Percentiles rank a stretch among this genome's conserved stretches.
Conservation (phyloP, 1,140 invertebrate genomes). For the Magallana ariakensis region DNA sequence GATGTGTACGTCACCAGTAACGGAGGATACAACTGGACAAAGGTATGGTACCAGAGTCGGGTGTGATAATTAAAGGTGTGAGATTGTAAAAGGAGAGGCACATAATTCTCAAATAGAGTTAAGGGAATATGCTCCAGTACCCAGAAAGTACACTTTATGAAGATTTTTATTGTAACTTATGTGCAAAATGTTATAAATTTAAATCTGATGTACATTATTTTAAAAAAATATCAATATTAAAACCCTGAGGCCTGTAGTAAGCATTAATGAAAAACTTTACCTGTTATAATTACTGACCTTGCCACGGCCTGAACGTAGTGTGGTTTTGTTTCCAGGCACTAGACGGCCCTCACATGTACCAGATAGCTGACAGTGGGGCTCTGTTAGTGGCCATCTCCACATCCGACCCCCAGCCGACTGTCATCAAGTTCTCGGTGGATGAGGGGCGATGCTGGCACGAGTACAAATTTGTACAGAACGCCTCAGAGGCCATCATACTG, state of each 20-base stretch:
- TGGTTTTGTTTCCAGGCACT: constrained; percentile 68
- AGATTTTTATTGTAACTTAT: no score
- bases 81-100: no score
- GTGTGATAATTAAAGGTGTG: neutral
- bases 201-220: no score
- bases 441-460: constrained; percentile 78
- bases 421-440: constrained; percentile 80
- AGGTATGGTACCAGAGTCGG: constrained; percentile 61
- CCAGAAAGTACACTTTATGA: no score
- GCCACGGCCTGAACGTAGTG: no score
- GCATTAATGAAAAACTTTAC: no score
- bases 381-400: constrained; percentile 79
- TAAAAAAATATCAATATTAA: no score
- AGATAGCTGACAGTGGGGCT: constrained; percentile 78
- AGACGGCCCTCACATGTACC: constrained; percentile 76
- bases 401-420: constrained; percentile 89
- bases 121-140: no score
- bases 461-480: constrained; percentile 80
- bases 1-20: constrained; percentile 78
- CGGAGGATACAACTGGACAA: constrained; percentile 78
- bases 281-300: no score
- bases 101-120: no score
- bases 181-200: no score
- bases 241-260: no score
- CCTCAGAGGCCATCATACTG: constrained; percentile 89